phyloP scores from a whole-genome alignment of 1,140 invertebrate genomes.

The Caenorhabditis remanei region DNA sequence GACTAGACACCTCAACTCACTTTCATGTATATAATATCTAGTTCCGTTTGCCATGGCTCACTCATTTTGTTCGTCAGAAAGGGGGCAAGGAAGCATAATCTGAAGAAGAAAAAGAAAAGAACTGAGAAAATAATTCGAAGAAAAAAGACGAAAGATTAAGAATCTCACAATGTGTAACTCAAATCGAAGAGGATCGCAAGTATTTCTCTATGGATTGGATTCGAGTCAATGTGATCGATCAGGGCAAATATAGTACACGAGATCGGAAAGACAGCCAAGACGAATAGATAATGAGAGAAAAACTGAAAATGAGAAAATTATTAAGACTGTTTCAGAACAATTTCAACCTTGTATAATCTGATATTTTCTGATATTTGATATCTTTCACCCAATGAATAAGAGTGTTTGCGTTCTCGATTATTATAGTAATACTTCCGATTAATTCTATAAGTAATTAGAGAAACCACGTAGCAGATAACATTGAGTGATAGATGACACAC shows the following conservation, averaged over 20 bases:
- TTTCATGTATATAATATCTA: neutral
- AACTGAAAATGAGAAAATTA: neutral
- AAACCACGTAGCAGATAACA: conserved; percentile 5
- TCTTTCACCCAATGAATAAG: conserved; percentile 10
- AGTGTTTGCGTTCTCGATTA: neutral
- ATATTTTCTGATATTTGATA: conserved; percentile 28
- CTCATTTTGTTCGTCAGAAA: conserved; percentile 26
- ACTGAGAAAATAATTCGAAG: neutral
- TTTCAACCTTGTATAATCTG: neutral
- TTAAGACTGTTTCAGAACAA: no score
- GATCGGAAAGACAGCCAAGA: neutral
- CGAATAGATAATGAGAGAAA: conserved; percentile 26
- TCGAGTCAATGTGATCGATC: neutral
- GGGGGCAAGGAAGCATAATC: conserved; percentile 16
- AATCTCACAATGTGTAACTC: conserved; percentile 12
- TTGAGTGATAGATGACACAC: neutral
- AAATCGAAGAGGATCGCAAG: neutral
- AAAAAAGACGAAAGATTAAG: neutral
- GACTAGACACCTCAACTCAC: neutral
- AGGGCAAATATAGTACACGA: neutral
- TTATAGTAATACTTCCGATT: conserved; percentile 11
- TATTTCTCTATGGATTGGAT: neutral
- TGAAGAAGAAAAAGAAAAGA: neutral
- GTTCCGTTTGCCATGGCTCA: conserved; percentile 19
- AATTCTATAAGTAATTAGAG: neutral